Evolutionary conservation across 2,888 invertebrate species (phyloP), one percentile per base, ranked within the genome.

Genomic region (Heliconius charithonia): DNA sequence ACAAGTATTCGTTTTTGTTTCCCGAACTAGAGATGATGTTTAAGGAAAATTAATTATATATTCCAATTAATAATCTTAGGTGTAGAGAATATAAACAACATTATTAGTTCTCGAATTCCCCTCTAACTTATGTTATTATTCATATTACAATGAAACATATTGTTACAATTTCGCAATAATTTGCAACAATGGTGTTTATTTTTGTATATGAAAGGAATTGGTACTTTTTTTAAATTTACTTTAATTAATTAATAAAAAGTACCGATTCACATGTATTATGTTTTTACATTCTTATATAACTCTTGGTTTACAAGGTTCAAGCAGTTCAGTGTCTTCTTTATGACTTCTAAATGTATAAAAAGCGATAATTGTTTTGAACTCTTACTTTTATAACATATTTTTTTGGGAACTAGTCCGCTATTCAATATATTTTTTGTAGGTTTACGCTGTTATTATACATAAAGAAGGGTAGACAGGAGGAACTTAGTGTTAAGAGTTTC

Each of bases 91-190:
- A 9, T 41, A 45, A 69, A 69, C 69, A 69, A 69, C 9, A 41
- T 69, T 25, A 25, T 67, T 37, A 69, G 16, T 41, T 69, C 41
- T 69, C 41, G 69, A 41, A 69, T 69, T 69, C 37, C 25, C 67
- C 25, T 69, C 13, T 41, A 41, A 1, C 22, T 69, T 25, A 16
- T 41, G 41, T 37, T 37, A 69, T 69, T 69, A n/a, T 41, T 69
- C 37, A 69, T 7, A 41, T 67, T 41, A 22, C 13, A 67, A 67
- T 67, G 67, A 41, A 41, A n/a, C 29, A 9, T 41, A 67, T 6
- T 67, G n/a, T 67, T n/a, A 3, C n/a, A 69, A 37, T 69, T 72
- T 72, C 7, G 10, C 59, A 32, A 32, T 72, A 41, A 67, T 41
- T 67, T 67, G 67, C 37, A 67, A n/a, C 9, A 45, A 19, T 25